Percentiles rank a stretch among this genome's conserved stretches.
phyloP scores from a whole-genome alignment of 30 jellyfish, hydroid and myxozoan species.

The Chrysaora quinquecirrha region DNA sequence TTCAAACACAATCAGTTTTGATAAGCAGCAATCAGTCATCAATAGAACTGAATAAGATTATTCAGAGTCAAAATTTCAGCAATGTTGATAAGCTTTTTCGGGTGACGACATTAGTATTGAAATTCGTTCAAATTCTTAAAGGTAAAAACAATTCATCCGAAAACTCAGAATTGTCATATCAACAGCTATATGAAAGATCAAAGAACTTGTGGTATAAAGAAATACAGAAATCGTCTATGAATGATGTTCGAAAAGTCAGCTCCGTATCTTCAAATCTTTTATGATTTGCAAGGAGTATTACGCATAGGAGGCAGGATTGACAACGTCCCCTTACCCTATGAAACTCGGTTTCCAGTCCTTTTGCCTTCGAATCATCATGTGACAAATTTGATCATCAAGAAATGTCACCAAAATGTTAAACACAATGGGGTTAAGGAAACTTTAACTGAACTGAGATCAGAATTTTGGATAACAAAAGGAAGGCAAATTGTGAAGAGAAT shows the following conservation, averaged over 20 bases:
- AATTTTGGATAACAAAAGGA: constrained; percentile 18
- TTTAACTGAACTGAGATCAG: constrained; percentile 29
- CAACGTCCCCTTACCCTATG: constrained; percentile 30
- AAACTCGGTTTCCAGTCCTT: constrained; percentile 30
- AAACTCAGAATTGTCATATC: neutral
- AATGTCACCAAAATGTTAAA: constrained; percentile 22
- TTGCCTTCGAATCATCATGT: constrained; percentile 21
- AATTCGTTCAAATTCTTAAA: neutral
- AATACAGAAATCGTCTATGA: constrained; percentile 8
- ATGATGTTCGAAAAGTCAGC: constrained; percentile 1
- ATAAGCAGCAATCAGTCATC: neutral
- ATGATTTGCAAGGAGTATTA: constrained; percentile 10
- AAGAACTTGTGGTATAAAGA: constrained; percentile 15
- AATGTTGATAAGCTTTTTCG: constrained; percentile 18
- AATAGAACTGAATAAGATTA: neutral
- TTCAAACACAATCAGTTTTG: neutral
- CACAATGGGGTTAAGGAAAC: constrained; percentile 40
- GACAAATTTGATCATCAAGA: neutral
- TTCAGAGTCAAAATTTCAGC: constrained; percentile 35
- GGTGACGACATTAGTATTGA: constrained; percentile 20
- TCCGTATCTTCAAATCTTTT: neutral
- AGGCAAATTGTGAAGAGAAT: too few species aligned
- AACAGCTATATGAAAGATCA: neutral
- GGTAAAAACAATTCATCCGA: neutral
- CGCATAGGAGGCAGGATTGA: constrained; percentile 34